Conservation (phyloP, 2,113 vertebrate genomes). For the Laticauda laticaudata region DNA sequence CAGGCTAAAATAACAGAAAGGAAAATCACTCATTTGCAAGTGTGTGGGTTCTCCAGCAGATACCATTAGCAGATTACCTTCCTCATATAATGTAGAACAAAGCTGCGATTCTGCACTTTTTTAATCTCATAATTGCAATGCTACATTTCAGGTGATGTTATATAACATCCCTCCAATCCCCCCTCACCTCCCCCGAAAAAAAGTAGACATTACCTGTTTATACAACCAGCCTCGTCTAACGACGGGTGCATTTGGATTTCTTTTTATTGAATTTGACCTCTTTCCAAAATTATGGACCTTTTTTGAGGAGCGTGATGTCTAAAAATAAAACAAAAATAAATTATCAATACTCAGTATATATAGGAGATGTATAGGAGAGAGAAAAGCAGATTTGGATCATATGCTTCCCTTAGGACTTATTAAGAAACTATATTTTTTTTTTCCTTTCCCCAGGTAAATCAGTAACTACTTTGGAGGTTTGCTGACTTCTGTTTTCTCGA, state of each 20-base stretch:
- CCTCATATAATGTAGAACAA: not conserved
- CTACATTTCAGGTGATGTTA: not conserved
- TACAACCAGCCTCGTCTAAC: conserved; percentile 94
- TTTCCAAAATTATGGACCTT: conserved; percentile 98
- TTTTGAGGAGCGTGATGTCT: conserved; percentile 92
- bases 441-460: conserved; percentile 16
- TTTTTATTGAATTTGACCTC: conserved; percentile 95
- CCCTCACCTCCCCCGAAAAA: not conserved
- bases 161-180: not conserved
- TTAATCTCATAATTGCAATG: not conserved
- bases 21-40: not conserved
- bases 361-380: not conserved
- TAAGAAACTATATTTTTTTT: conserved; percentile 22
- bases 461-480: conserved; percentile 25
- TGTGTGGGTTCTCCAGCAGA: not conserved
- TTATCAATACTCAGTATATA: not conserved
- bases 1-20: not conserved
- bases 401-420: not conserved
- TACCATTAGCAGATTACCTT: not conserved
- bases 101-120: not conserved
- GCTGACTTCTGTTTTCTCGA: conserved; percentile 42
- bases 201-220: conserved; percentile 83
- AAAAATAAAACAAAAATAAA: conserved; percentile 41
- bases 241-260: conserved; percentile 91
- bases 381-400: not conserved